Conservation (phyloP, 1,140 invertebrate species). For the Conus ventricosus region DNA sequence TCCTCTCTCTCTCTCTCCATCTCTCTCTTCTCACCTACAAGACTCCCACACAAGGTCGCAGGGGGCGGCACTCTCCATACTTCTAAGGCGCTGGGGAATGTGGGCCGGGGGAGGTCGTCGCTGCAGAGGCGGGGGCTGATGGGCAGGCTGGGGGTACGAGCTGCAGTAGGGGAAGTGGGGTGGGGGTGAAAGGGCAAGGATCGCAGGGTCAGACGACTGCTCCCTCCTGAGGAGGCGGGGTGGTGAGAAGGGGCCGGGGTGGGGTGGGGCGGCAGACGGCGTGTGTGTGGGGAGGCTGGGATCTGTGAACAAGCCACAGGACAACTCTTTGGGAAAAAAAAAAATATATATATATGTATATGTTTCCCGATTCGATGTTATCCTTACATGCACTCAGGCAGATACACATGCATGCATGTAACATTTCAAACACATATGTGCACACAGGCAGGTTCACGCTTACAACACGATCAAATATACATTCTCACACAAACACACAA, state of each 20-base stretch:
- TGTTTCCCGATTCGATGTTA: too few species aligned
- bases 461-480: not conserved
- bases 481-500: not conserved
- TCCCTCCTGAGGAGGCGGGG: not conserved
- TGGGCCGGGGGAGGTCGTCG: conserved; percentile 52
- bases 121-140: conserved; percentile 53
- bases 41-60: conserved; percentile 27
- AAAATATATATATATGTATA: not conserved
- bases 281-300: not conserved
- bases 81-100: conserved; percentile 35
- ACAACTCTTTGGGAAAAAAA: not conserved
- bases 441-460: too few species aligned
- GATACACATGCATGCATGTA: too few species aligned
- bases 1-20: too few species aligned
- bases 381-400: too few species aligned
- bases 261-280: not conserved
- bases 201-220: not conserved
- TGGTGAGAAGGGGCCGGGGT: not conserved
- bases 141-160: conserved; percentile 53
- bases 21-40: conserved; percentile 27
- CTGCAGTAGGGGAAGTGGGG: conserved; percentile 32
- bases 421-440: too few species aligned
- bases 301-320: not conserved
- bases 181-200: not conserved
- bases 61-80: conserved; percentile 7